Evolutionary conservation across 2,113 vertebrate genomes (phyloP).

Genomic region (Tragelaphus scriptus): DNA sequence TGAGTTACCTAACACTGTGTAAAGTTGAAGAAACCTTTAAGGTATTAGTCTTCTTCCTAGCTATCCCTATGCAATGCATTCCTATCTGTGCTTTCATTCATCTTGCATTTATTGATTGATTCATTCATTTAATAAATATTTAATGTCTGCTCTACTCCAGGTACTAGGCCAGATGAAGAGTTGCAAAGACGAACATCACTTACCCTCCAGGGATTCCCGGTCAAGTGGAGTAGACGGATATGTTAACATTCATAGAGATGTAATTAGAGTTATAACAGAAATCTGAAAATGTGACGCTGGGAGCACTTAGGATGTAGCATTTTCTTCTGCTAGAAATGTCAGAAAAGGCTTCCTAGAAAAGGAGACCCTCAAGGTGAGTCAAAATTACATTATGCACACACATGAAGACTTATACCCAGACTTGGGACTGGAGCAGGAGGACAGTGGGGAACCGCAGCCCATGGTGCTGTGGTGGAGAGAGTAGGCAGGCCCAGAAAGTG

Average conservation of each 20-base stretch:
- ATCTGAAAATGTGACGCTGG: not conserved
- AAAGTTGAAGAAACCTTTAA: not conserved
- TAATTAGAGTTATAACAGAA: not conserved
- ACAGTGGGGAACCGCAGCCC: not conserved
- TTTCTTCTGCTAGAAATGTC: slow-evolving; percentile 22
- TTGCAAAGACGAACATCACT: not conserved
- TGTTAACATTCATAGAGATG: not conserved
- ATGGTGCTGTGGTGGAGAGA: not conserved
- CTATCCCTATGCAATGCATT: not conserved
- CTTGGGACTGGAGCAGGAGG: not conserved
- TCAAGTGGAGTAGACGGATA: not conserved
- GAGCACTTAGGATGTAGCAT: not conserved
- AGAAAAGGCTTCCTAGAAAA: not conserved
- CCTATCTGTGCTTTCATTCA: not conserved
- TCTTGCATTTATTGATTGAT: not conserved
- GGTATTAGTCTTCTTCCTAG: not conserved
- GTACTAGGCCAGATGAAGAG: not conserved
- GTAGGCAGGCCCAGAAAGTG: not conserved
- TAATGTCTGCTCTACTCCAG: not conserved
- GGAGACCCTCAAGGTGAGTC: not conserved
- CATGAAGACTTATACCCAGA: not conserved
- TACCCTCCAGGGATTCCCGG: not conserved
- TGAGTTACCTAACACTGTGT: not conserved
- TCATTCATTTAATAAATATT: not conserved
- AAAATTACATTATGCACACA: not conserved